Conservation (phyloP, 2,888 invertebrate genomes). For the Pelosia muscerda region DNA sequence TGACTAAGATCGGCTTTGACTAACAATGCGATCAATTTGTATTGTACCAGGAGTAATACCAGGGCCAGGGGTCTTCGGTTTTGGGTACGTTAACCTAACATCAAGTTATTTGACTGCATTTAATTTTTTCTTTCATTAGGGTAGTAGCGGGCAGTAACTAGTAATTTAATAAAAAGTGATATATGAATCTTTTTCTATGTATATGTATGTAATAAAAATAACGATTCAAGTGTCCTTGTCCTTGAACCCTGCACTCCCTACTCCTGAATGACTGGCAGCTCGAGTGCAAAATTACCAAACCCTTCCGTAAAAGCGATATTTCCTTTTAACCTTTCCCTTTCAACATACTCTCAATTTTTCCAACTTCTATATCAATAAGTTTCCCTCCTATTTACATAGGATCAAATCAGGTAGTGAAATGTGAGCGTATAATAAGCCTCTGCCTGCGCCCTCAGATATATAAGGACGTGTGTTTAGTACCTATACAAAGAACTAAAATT, state of each 20-base stretch:
- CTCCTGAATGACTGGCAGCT: background rate
- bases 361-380: conserved; percentile 4
- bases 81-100: no score
- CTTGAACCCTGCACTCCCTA: background rate
- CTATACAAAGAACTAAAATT: no score
- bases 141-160: no score
- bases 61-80: no score
- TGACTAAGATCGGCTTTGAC: no score
- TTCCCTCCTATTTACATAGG: conserved; percentile 1
- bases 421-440: conserved; percentile 1
- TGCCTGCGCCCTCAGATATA: background rate
- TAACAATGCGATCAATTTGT: no score
- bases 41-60: no score
- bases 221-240: background rate
- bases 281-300: background rate
- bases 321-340: conserved; percentile 2
- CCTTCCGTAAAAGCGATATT: background rate
- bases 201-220: background rate
- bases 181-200: no score
- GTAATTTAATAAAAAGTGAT: no score
- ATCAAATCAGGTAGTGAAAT: background rate
- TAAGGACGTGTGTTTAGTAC: background rate
- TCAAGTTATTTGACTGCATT: no score
- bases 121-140: no score
- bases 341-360: background rate